These are phyloP conservation scores for Scomber scombrus DNA, from an alignment of 2,113 vertebrate genomes.

Conservation along the genomic window DNA sequence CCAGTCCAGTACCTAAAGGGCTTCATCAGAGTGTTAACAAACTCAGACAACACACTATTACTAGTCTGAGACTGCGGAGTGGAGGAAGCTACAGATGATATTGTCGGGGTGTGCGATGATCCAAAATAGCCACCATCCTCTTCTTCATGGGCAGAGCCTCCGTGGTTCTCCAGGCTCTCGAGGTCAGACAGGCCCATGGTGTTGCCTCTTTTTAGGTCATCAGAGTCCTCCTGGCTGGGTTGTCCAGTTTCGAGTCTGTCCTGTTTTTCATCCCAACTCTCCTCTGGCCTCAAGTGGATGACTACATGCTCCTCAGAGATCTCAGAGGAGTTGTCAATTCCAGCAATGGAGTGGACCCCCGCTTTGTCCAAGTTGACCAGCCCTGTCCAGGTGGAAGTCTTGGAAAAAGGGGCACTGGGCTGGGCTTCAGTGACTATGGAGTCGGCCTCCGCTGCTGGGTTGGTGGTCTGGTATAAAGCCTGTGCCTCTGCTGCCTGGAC, in stretches of 20 bases:
- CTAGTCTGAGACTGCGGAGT: constrained; percentile 71
- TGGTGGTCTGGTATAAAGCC: constrained; percentile 50
- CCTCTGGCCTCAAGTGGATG: constrained; percentile 73
- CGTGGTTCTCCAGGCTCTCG: constrained; percentile 65
- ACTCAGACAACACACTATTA: constrained; percentile 78
- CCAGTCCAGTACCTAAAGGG: constrained; percentile 80
- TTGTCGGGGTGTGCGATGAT: constrained; percentile 48
- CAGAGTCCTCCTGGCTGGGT: constrained; percentile 31
- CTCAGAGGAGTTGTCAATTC: constrained; percentile 78
- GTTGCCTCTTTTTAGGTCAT: constrained; percentile 41
- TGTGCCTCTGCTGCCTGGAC: constrained; percentile 69
- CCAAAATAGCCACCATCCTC: constrained; percentile 41
- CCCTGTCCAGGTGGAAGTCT: constrained; percentile 77
- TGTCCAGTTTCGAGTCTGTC: neutral
- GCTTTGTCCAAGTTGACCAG: constrained; percentile 72
- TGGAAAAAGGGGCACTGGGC: constrained; percentile 29
- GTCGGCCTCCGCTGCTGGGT: constrained; percentile 40
- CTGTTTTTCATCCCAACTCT: constrained; percentile 55
- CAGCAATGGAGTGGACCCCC: constrained; percentile 63
- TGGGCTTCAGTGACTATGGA: constrained; percentile 58
- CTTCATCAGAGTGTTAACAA: constrained; percentile 82
- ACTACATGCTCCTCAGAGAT: constrained; percentile 84
- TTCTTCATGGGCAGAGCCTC: constrained; percentile 79
- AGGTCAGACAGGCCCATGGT: constrained; percentile 37
- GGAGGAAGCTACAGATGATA: constrained; percentile 49